Conservation (phyloP, 2,797 vertebrate genomes). For the Gambusia yucatana region DNA sequence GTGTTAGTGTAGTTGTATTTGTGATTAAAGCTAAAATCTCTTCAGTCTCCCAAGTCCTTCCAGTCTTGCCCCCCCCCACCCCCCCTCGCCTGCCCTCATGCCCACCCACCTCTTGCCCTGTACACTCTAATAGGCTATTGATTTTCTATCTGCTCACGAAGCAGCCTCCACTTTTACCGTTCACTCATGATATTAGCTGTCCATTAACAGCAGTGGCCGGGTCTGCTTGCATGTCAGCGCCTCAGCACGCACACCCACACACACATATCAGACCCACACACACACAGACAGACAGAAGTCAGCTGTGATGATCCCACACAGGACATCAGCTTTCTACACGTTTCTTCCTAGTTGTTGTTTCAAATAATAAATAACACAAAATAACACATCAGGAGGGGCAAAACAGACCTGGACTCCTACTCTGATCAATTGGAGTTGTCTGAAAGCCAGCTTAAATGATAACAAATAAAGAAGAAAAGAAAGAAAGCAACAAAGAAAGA, state of each 20-base stretch:
- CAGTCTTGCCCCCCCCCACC: slow-evolving; percentile 36
- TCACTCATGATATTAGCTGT: slow-evolving; percentile 94
- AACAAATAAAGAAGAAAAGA: neutral
- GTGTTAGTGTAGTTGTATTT: neutral
- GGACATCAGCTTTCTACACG: slow-evolving; percentile 5
- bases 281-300: slow-evolving; percentile 17
- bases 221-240: slow-evolving; percentile 81
- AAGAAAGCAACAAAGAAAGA: neutral
- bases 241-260: slow-evolving; percentile 50
- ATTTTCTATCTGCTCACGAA: slow-evolving; percentile 91
- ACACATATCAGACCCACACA: slow-evolving; percentile 22
- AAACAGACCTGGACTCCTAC: neutral
- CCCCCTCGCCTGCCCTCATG: slow-evolving; percentile 61
- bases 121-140: slow-evolving; percentile 94
- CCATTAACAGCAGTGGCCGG: slow-evolving; percentile 86
- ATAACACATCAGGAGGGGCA: neutral
- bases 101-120: slow-evolving; percentile 73
- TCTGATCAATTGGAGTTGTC: slow-evolving; percentile 2
- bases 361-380: neutral
- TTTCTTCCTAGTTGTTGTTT: slow-evolving; percentile 16
- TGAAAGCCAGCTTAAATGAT: neutral
- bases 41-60: neutral
- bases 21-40: neutral
- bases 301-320: slow-evolving; percentile 1
- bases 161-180: slow-evolving; percentile 87